These are phyloP conservation scores for Laodelphax striatellus DNA, from an alignment of 1,140 invertebrate genomes.

Conservation along the genomic window DNA sequence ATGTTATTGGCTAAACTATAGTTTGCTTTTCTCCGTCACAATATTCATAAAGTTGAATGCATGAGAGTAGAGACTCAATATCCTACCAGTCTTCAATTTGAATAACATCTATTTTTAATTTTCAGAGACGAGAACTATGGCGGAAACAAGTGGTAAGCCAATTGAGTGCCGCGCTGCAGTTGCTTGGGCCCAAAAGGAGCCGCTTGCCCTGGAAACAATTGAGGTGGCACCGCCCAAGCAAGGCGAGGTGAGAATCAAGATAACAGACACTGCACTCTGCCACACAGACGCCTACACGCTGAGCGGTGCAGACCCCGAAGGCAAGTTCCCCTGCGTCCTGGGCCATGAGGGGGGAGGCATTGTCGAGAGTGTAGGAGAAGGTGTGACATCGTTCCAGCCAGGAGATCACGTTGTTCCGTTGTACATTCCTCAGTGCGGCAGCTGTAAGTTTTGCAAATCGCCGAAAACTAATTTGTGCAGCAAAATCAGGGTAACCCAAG, in stretches of 20 bases:
- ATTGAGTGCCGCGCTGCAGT: conserved; percentile 88
- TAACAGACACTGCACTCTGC: conserved; percentile 83
- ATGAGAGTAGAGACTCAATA: too few relatives aligned
- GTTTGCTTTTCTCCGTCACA: too few relatives aligned
- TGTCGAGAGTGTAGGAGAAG: conserved; percentile 90
- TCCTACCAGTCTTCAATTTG: too few relatives aligned
- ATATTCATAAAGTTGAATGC: too few relatives aligned
- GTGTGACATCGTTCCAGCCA: conserved; percentile 74
- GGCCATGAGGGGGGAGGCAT: conserved; percentile 92
- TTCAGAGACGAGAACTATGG: too few relatives aligned
- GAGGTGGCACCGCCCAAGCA: conserved; percentile 91
- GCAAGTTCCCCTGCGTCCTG: conserved; percentile 82
- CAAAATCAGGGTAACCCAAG: conserved; percentile 78
- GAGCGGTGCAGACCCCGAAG: conserved; percentile 86
- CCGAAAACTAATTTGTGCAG: conserved; percentile 95
- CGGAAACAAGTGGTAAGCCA: conserved; percentile 33
- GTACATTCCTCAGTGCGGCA: conserved; percentile 91
- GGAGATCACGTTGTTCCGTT: conserved; percentile 95
- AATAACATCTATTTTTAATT: too few relatives aligned
- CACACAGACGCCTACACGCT: conserved; percentile 96
- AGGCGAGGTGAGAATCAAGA: conserved; percentile 63
- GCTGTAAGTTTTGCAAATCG: conserved; percentile 94
- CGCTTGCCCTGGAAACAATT: conserved; percentile 77
- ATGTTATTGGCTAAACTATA: too few relatives aligned
- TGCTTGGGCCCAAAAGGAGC: conserved; percentile 79